Evolutionary conservation across 1,140 invertebrate species (phyloP), one percentile per base, ranked within the genome.

Genomic region (Diorhabda carinulata): DNA sequence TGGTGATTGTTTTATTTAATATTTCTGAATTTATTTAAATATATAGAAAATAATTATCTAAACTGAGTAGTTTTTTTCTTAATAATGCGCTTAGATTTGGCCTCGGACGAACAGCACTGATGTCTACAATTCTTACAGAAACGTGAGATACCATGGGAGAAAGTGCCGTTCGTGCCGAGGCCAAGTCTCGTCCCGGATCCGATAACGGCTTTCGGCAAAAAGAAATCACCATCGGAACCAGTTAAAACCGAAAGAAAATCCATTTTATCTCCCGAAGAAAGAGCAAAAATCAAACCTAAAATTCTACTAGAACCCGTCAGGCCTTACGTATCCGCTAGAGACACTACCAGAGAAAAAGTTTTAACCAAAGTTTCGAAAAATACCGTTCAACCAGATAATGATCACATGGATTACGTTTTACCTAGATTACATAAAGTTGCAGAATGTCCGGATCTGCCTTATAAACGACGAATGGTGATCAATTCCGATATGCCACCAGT

Each of bases 131-230:
- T 74, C 65, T 90, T 90, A 80, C 90, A 92, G 91, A 91, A 87
- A 85, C 86, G 85, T 74, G 85, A 86, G 79, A 89, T 92, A 73
- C 90, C 91, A 74, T 94, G 91, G 91, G 90, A 92, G 81, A 92
- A 92, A 85, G 89, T 92, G 78, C 92, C 92, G 72, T 88, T 87
- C 80, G 91, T 93, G 74, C 90, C 92, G 70, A 85, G 92, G 71
- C 91, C 92, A 71, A 91, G 91, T 74, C 85, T 92, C 78, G 88
- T 93, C 70, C 87, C 91, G 62, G 90, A 91, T 79, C 91, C 91
- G 57, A 87, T 92, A 80, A 92, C 91, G 70, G 92, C 91, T 63
- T 93, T 90, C 84, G 91, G 91, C 42, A 83, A 83, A 85, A 86
- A 57, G 84, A 85, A 75, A 57, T 75, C 47, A 52, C 61, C 73